Evolutionary conservation across 2,113 vertebrate species (phyloP).

Genomic region (Chauna torquata): DNA sequence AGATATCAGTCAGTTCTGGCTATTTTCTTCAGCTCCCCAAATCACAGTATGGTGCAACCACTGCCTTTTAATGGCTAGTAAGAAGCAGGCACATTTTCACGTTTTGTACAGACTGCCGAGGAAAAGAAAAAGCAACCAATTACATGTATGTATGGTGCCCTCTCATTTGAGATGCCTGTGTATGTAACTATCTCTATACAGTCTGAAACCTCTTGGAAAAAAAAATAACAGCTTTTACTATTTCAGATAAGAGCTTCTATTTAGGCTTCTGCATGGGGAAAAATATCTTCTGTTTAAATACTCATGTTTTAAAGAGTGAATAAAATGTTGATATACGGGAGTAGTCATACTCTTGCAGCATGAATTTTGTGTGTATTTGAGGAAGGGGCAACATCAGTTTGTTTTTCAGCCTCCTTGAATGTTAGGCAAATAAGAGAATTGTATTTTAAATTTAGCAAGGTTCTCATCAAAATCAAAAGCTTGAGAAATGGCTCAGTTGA

Average conservation of each 20-base stretch:
- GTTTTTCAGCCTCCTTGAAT: background rate
- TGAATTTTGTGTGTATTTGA: constrained; percentile 5
- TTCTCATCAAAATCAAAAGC: background rate
- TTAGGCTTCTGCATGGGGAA: constrained; percentile 55
- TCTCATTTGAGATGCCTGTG: constrained; percentile 78
- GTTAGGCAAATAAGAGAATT: background rate
- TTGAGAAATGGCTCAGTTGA: background rate
- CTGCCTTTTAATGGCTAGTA: constrained; percentile 86
- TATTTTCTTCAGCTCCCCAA: constrained; percentile 85
- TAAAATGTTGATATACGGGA: constrained; percentile 51
- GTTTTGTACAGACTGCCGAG: constrained; percentile 78
- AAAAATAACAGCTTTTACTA: constrained; percentile 69
- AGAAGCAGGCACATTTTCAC: constrained; percentile 82
- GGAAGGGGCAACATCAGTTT: background rate
- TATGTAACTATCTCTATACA: constrained; percentile 77
- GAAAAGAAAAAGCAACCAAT: constrained; percentile 87
- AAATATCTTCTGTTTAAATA: constrained; percentile 72
- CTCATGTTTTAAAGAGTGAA: constrained; percentile 68
- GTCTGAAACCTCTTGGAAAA: constrained; percentile 67
- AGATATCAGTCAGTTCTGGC: constrained; percentile 88
- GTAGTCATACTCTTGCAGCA: constrained; percentile 3
- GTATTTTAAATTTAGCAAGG: background rate
- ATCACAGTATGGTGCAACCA: constrained; percentile 87
- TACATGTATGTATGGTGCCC: constrained; percentile 83
- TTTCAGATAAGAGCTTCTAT: constrained; percentile 73